Evolutionary conservation across 2,888 invertebrate species (phyloP), one percentile per base, ranked within the genome.

Genomic region (Drosophila mettleri): DNA sequence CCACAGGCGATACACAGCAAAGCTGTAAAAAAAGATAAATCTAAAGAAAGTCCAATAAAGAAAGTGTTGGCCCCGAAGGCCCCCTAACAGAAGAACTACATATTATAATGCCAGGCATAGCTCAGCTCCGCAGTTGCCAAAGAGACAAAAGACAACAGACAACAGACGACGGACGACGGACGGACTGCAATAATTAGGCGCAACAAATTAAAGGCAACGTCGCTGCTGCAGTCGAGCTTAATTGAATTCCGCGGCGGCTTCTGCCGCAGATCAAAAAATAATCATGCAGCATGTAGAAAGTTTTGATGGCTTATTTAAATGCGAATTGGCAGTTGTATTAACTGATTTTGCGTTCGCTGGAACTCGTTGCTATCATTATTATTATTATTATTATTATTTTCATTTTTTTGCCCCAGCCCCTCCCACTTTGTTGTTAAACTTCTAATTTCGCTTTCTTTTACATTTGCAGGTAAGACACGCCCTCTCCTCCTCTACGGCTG

Each of bases 171-270:
- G 39, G 36, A 52, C 60, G 45, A 41, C n/a, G n/a, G n/a, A n/a
- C n/a, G n/a, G n/a, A n/a, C 54, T 77, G 84, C 77, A 84, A 84
- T 86, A 84, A 85, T 87, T 85, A 85, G 78, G 67, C 78, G 78
- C 78, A 76, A 62, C 69, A 74, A 83, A 85, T 80, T 80, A 78
- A 69, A 69, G 73, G 62, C 62, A 60, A 43, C 58, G 29, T 31
- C 46, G 51, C 31, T 46, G 52, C 14, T 48, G 61, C 46, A 55
- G 52, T 65, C 12, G n/a, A 41, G 39, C 41, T 69, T 74, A 74
- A 78, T 77, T 78, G 78, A 78, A 78, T 74, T 72, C 60, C 53
- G 45, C 48, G 48, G 53, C 76, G 74, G 70, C 66, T 63, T 70
- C 57, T 67, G 54, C 39, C 27, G 33, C 51, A 67, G 67, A 67